Percentiles rank a stretch among this genome's conserved stretches.
phyloP scores from a whole-genome alignment of 2,888 invertebrate genomes.

The Piscicola geometra region DNA sequence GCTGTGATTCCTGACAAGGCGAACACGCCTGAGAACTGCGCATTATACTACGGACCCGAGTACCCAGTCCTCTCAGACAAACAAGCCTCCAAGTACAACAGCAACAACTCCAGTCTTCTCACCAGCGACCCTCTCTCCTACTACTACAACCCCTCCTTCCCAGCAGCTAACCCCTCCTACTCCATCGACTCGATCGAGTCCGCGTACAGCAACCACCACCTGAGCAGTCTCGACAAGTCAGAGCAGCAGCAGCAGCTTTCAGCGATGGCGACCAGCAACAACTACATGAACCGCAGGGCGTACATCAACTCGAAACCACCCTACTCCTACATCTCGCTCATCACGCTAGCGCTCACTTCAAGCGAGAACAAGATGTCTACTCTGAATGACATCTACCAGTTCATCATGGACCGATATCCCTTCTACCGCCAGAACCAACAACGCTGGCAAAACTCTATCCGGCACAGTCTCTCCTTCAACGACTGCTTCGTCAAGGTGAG shows the following conservation, averaged over 20 bases:
- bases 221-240: not conserved
- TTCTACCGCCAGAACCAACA: slow-evolving; percentile 98
- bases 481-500: slow-evolving; percentile 99
- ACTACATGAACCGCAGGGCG: slow-evolving; percentile 63
- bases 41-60: not conserved
- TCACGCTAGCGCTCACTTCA: slow-evolving; percentile 98
- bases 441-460: slow-evolving; percentile 97
- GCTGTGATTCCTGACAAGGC: not conserved
- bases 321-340: slow-evolving; percentile 95
- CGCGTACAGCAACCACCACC: slow-evolving; percentile 5
- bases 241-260: slow-evolving; percentile 5
- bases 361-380: slow-evolving; percentile 92
- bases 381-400: slow-evolving; percentile 95
- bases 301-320: slow-evolving; percentile 78
- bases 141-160: not conserved
- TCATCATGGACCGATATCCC: slow-evolving; percentile 97
- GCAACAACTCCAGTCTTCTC: not conserved
- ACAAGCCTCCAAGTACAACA: not conserved
- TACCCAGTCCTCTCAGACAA: slow-evolving; percentile 1
- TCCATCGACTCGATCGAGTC: slow-evolving; percentile 22
- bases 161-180: not conserved
- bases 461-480: slow-evolving; percentile 95
- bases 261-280: not conserved
- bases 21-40: not conserved
- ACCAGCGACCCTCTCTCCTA: not conserved